These are phyloP conservation scores for Scolopax rusticola DNA, from an alignment of 2,797 vertebrate species.

Conservation along the genomic window DNA sequence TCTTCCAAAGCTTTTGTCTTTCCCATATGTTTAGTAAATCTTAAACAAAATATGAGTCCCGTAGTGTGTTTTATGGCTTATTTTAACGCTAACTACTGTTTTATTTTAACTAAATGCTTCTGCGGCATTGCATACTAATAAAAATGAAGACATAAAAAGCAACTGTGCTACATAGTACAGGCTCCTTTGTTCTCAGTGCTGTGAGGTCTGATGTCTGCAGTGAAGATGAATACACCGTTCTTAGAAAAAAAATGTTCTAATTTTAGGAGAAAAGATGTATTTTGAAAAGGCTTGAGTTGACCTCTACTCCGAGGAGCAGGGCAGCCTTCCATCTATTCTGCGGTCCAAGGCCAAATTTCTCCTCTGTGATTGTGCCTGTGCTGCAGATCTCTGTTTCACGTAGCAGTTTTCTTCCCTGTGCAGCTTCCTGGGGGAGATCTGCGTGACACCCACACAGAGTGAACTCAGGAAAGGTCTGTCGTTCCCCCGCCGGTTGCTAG, in stretches of 20 bases:
- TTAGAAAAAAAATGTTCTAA: neutral
- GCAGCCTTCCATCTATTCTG: neutral
- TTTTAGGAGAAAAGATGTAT: neutral
- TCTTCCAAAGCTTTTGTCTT: conserved; percentile 19
- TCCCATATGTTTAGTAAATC: conserved; percentile 46
- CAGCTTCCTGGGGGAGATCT: neutral
- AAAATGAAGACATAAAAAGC: conserved; percentile 46
- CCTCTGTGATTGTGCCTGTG: neutral
- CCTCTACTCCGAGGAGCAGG: neutral
- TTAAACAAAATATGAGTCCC: conserved; percentile 48
- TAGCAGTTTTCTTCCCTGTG: neutral
- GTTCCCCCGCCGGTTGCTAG: neutral
- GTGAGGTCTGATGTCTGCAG: neutral
- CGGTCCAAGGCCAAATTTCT: neutral
- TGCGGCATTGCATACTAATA: conserved; percentile 25
- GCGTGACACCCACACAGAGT: neutral
- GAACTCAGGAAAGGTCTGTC: accelerated
- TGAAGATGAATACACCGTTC: neutral
- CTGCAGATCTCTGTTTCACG: neutral
- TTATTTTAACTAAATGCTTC: conserved; percentile 67
- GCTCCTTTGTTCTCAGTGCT: conserved; percentile 37
- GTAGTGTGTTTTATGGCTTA: conserved; percentile 46
- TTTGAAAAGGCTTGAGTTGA: conserved; percentile 14
- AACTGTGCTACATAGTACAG: neutral
- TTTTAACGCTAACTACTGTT: conserved; percentile 50